Evolutionary conservation across 2,888 invertebrate genomes (phyloP), one percentile per base, ranked within the genome.

Genomic region (Steinernema hermaphroditum): DNA sequence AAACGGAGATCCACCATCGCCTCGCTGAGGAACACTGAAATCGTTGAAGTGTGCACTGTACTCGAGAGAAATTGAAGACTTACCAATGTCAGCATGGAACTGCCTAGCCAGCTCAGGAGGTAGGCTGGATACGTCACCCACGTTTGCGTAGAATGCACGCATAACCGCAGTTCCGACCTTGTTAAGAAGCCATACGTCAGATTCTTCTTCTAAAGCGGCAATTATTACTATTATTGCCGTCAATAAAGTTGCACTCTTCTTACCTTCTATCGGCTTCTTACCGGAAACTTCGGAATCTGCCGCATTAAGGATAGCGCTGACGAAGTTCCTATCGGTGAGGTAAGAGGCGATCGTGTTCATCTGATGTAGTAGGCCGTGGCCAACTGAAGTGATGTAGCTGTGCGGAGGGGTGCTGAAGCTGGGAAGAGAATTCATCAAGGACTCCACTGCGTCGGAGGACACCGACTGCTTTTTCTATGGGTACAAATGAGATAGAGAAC

Each of bases 371-470:
- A 80, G 74, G 2, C 76, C 79, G 49, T 80, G 80, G 2, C 80
- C 80, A 16, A 82, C 80, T 32, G 74, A 70, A 8, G 82, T 77
- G 41, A 82, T 78, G 72, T 80, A 80, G 69, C 78, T 80, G 68
- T 80, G 80, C 4, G 80, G 80, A 1, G 80, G 34, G 22, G 72
- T 75, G 70, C 77, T 77, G 50, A 80, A 80, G 24, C 74, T 76
- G 4, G 80, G 80, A 8, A 80, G 74, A 1, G 78, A 70, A 8
- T 44, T 50, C 68, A 73, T 79, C 43, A 78, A 29, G 22, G 68
- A 49, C 16, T 76, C 77, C 9, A 34, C 71, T 29, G 71, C 50
- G 2, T 71, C 29, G 12, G 34, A 37, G 22, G 54, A 34, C 14
- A 54, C 69, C n/a, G 72, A 19, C 29, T 62, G 62, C 32, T 62